Base-by-base conservation (phyloP, 2,888 invertebrate genomes). In the Caradrina clavipalpis region DNA sequence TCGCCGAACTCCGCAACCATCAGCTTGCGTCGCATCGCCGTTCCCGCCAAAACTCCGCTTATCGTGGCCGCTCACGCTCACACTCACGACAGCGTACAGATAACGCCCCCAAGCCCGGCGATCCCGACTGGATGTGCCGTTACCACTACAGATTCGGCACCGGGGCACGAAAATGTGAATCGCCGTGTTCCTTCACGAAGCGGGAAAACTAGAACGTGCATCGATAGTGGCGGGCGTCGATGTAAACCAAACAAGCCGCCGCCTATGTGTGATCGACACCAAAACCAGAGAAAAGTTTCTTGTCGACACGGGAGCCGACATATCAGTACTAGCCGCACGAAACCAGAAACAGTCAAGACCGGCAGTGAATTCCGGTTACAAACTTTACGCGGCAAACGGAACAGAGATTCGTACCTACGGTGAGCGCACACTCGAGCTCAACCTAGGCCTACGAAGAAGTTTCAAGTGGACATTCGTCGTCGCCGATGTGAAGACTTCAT, bases 211-310 rank as follows among this genome's bases (percentile, higher is more conserved):
- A 71, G 10, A 10, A 11, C 1, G 1, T 39, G 49, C 66, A 58
- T n/a, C 67, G 78, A 68, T 76, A 3, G 59, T 62, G 73, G 76
- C 79, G 69, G n/a, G n/a, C n/a, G n/a, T 73, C 70, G 66, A 60
- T 71, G 76, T 62, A 39, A 17, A 51, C 1, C 22, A 6, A 5
- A 15, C 63, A 17, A 66, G 42, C 13, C 65, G 76, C 57, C 78
- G 75, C 75, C 76, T 78, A 21, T 77, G 74, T 62, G 71, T 81
- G 15, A 22, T 31, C 53, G 76, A 81, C 42, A 45, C 56, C 5
- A 21, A 70, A 17, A 71, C 65, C 4, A 26, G 53, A 45, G 56
- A 71, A 47, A 68, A 71, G 22, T 78, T 76, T 39, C 67, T 80
- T 26, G 57, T 64, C 7, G 57, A n/a, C n/a, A n/a, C n/a, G n/a